Base-by-base conservation (phyloP, 2,797 vertebrate species). In the Rallus crepitans region DNA sequence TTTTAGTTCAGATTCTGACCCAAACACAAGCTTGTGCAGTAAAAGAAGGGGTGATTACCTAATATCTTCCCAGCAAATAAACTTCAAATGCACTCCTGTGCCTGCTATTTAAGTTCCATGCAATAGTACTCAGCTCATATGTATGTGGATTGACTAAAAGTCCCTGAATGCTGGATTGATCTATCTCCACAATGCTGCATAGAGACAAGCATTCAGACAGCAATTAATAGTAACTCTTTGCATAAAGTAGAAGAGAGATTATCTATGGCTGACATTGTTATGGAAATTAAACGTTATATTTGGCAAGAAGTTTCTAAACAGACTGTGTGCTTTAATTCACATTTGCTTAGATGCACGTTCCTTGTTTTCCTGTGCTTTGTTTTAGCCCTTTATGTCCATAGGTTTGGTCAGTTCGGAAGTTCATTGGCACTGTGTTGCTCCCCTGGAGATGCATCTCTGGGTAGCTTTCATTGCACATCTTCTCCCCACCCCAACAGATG, bases 211-310 rank as follows among this genome's bases (percentile, higher is more conserved):
- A 56, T 87, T 93, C 82, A 88, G 72, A 61, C 14, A 81, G 65
- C 70, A 81, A 88, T 91, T 92, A 94, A 75, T 81, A 94, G 72
- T 63, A 88, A 70, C 39, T 83, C 79, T 42, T 89, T 50, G 69
- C 82, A 88, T 89, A 65, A 79, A 37, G 52, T 25, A 69, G 42
- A 83, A 89, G 47, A 83, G 50, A 59, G 90, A 52, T 40, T 78
- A 88, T 91, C 80, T 91, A 71, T 64, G 39, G 11, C 65, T 66
- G 72, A 72, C 5, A 27, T 50, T 72, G 28, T 33, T 75, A 72
- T 65, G 80, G 56, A 77, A 95, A 92, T 92, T 27, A 87, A 90
- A 91, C 15, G 3, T 60, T 95, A 11, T 42, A 45, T 82, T 83
- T 92, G 71, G 73, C 64, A 93, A 84, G 78, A 79, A 75, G 40